Evolutionary conservation across 92 coral and sea anemone species (phyloP), one percentile per base, ranked within the genome.

Genomic region (Diadumene lineata): DNA sequence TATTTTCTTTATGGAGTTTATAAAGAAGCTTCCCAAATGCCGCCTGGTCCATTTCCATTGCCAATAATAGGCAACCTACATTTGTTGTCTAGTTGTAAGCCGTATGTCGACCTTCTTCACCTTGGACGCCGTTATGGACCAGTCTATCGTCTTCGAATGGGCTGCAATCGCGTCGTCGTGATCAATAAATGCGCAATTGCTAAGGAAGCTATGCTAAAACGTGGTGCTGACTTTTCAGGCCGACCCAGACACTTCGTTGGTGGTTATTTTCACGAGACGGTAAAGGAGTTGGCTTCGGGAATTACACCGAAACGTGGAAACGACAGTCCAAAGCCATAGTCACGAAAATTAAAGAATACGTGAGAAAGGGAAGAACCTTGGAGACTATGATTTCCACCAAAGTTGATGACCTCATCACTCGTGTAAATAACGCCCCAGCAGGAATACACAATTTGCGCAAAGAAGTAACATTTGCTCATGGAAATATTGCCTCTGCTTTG

Each of bases 21-120:
- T 33, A 27, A 44, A 2, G 55, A 57, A 44, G 57, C 77, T 15
- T 83, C 82, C 25, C 51, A 86, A 31, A 87, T 93, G 75, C 98
- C 98, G 24, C 94, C 96, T 0, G 98, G 98, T 18, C 98, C 98
- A 28, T 74, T 88, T 43, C 93, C 98, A 0, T 76, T 93, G 7
- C 98, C 98, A 0, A 44, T 87, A 11, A 70, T 93, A 27, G 98
- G 98, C 11, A 93, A 93, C 75, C 80, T 90, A 3, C 87, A 88
- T 34, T 70, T 88, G 51, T 70, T 90, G 15, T 76, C 86, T 34
- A 60, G 69, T n/a, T n/a, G n/a, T 24, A 82, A 82, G 57, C 90
- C 92, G 15, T 89, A 89, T 79, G 68, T 79, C 34, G 82, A 85
- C 66, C 57, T 93, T 11, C 60, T 78, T 34, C 73, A 81, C 62